Evolutionary conservation across 2,113 vertebrate genomes (phyloP).

Genomic region (Pollimyrus isidori): DNA sequence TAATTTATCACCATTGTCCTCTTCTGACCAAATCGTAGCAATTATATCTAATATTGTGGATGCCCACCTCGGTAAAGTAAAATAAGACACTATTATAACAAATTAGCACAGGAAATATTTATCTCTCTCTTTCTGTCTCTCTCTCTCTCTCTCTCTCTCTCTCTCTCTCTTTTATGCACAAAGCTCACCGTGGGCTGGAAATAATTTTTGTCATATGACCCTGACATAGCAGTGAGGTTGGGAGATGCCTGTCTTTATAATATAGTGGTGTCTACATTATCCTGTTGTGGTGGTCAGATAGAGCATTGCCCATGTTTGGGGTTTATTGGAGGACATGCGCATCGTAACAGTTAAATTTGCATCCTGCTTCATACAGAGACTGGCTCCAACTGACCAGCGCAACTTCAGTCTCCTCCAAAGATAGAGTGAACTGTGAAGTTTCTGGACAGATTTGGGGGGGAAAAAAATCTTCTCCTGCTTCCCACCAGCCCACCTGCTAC

Average conservation of each 20-base stretch:
- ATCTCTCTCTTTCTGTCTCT: neutral
- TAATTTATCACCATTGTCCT: conserved; percentile 25
- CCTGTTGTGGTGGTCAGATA: neutral
- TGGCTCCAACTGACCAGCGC: neutral
- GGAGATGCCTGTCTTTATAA: neutral
- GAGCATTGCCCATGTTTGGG: neutral
- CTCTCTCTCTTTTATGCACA: neutral
- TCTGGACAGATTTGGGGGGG: neutral
- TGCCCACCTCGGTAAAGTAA: neutral
- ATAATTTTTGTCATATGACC: neutral
- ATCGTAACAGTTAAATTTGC: neutral
- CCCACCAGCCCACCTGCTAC: neutral
- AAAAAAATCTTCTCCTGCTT: neutral
- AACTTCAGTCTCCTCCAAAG: neutral
- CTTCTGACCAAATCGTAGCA: conserved; percentile 27
- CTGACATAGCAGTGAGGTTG: neutral
- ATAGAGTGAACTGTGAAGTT: neutral
- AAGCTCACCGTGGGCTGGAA: neutral
- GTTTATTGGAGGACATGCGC: neutral
- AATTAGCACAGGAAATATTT: neutral
- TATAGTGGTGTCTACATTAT: neutral
- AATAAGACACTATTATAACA: neutral
- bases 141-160: neutral
- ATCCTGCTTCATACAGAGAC: neutral
- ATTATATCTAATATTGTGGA: conserved; percentile 36